Conservation (phyloP, 2,797 vertebrate species). For the Poeciliopsis gracilis region DNA sequence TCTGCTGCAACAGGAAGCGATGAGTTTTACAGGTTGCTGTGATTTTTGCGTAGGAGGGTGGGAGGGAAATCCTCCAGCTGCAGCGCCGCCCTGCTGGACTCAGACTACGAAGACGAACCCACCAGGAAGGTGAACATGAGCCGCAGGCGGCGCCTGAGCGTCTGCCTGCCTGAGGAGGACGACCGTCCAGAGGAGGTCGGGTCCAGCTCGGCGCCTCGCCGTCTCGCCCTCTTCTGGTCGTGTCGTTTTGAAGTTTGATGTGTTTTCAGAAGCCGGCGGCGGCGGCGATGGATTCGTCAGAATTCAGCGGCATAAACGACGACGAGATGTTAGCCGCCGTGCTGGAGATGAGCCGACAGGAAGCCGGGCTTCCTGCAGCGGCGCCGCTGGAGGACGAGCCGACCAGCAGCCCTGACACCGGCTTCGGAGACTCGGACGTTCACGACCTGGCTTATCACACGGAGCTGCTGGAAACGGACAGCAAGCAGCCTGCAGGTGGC, state of each 20-base stretch:
- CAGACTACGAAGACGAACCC: conserved; percentile 93
- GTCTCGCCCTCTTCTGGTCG: not conserved
- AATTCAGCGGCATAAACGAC: conserved; percentile 88
- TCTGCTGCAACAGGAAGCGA: no score
- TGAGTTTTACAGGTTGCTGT: not conserved
- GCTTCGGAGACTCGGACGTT: conserved; percentile 91
- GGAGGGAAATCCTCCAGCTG: conserved; percentile 83
- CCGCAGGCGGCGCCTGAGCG: conserved; percentile 84
- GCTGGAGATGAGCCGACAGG: conserved; percentile 91
- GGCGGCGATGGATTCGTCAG: conserved; percentile 75
- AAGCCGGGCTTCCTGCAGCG: conserved; percentile 76
- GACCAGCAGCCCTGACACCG: conserved; percentile 95
- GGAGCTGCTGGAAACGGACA: conserved; percentile 85
- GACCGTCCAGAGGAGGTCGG: conserved; percentile 80
- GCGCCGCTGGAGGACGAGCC: conserved; percentile 82
- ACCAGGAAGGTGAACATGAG: conserved; percentile 80
- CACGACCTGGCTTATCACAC: conserved; percentile 88
- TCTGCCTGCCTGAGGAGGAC: conserved; percentile 77
- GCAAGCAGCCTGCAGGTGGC: conserved; percentile 79
- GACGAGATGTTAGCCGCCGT: conserved; percentile 94
- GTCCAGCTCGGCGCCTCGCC: fast-evolving
- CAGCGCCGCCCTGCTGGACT: conserved; percentile 82
- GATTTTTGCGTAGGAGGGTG: conserved; percentile 81
- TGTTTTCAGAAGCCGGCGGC: conserved; percentile 73
- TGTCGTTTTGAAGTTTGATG: not conserved